Evolutionary conservation across 2,797 vertebrate genomes (phyloP).

Genomic region (Bovichtus variegatus): DNA sequence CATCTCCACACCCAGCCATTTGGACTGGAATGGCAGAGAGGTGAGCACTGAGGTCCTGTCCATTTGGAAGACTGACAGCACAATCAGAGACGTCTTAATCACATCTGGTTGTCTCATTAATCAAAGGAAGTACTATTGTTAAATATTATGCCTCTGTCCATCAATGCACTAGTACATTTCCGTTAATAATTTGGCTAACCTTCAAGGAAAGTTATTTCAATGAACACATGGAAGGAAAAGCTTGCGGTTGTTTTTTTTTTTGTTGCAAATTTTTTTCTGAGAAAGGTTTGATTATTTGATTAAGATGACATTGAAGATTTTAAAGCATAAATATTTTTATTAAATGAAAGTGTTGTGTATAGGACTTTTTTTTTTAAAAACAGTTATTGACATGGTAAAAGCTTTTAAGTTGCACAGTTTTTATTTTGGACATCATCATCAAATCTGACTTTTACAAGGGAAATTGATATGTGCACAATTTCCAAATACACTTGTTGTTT

Average conservation of each 20-base stretch:
- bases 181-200: constrained; percentile 84
- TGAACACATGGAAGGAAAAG: constrained; percentile 36
- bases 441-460: neutral
- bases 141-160: constrained; percentile 77
- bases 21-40: constrained; percentile 72
- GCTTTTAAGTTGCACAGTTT: neutral
- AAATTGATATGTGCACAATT: neutral
- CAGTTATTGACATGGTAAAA: neutral
- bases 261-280: constrained; percentile 19
- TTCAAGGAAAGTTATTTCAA: constrained; percentile 76
- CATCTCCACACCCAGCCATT: constrained; percentile 77
- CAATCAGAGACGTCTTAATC: constrained; percentile 85
- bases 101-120: constrained; percentile 81
- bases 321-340: neutral
- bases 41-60: constrained; percentile 76
- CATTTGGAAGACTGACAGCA: constrained; percentile 87
- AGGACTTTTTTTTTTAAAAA: too few species aligned
- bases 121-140: constrained; percentile 80
- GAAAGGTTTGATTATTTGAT: neutral
- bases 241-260: constrained; percentile 28
- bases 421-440: too few species aligned
- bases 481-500: neutral
- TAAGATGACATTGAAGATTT: neutral
- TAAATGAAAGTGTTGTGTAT: neutral
- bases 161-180: constrained; percentile 73